phyloP scores from a whole-genome alignment of 1,140 invertebrate genomes.

The Brachionus manjavacas region DNA sequence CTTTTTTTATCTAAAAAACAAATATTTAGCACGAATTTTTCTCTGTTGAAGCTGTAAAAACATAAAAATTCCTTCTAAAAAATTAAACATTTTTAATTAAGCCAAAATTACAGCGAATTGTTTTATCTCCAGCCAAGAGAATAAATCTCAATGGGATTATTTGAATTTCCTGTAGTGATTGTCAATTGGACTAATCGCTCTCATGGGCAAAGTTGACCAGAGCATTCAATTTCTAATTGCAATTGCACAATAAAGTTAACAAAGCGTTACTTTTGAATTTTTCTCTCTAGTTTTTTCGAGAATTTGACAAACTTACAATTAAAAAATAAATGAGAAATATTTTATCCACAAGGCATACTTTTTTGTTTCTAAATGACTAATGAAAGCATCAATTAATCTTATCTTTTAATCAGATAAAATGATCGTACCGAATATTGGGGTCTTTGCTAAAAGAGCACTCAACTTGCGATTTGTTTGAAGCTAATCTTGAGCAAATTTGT shows the following conservation, averaged over 20 bases:
- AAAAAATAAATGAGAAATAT: background rate
- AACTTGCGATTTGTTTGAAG: background rate
- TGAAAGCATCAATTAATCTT: background rate
- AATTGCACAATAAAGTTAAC: background rate
- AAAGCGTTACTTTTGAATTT: background rate
- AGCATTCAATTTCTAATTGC: background rate
- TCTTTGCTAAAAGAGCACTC: background rate
- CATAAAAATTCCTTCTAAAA: slow-evolving; percentile 17
- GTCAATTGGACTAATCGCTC: background rate
- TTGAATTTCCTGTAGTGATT: background rate
- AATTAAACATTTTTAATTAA: background rate
- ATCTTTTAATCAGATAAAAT: background rate
- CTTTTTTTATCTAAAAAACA: background rate
- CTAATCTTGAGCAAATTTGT: background rate
- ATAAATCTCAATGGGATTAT: background rate
- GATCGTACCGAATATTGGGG: background rate
- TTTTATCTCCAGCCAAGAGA: slow-evolving; percentile 23
- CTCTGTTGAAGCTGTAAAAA: background rate
- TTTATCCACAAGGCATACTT: background rate
- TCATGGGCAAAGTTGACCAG: background rate
- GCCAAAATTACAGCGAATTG: background rate
- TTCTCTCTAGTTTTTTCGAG: background rate
- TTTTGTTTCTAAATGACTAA: background rate
- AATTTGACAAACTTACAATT: background rate
- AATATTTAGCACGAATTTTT: background rate